Base-by-base conservation (phyloP, 1,140 invertebrate species). In the Atta texana region DNA sequence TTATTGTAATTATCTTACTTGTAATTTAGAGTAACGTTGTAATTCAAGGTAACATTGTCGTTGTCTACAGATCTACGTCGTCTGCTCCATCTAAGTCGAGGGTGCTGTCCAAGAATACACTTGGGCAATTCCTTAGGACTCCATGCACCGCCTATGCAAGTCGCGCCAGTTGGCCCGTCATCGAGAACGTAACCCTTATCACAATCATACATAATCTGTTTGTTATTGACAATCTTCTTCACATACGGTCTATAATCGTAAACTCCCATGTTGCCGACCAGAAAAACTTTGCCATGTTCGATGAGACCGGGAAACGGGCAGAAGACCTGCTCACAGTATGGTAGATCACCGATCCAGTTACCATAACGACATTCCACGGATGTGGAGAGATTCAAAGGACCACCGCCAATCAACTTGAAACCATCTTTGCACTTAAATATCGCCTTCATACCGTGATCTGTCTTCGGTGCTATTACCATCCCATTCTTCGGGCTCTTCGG, bases 171-270 rank as follows among this genome's bases (percentile, higher is more conserved):
- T 0, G 99, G 98, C 12, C 99, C 99, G 88, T 98, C 97, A 24
- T 97, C 96, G 6, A 99, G 92, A 1, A 98, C 97, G 92, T 98
- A 99, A 0, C 98, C 98, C 92, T 98, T 98, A 86, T 99, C 97
- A 94, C 99, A 99, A 90, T 99, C 98, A 94, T 99, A 99, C 97
- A 98, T 98, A 44, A 99, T 99, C 94, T 99, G 98, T 89, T 99
- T 98, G 92, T 99, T 99, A 94, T 99, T 99, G 0, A 97, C 96
- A n/a, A 97, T 93, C 95, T 98, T 98, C 91, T 97, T 97, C 0
- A 99, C 98, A 93, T 99, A 99, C 0, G 98, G 98, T n/a, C 98
- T 95, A 93, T 99, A 99, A 94, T 99, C 98, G 94, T 99, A 99
- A 51, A 99, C 96, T 0, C 99, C 99, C 98, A 99, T 99, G 92